Percentiles rank a stretch among this genome's conserved stretches.
These are phyloP conservation scores for Gortyna flavago DNA, from an alignment of 2,888 invertebrate genomes.

Conservation along the genomic window DNA sequence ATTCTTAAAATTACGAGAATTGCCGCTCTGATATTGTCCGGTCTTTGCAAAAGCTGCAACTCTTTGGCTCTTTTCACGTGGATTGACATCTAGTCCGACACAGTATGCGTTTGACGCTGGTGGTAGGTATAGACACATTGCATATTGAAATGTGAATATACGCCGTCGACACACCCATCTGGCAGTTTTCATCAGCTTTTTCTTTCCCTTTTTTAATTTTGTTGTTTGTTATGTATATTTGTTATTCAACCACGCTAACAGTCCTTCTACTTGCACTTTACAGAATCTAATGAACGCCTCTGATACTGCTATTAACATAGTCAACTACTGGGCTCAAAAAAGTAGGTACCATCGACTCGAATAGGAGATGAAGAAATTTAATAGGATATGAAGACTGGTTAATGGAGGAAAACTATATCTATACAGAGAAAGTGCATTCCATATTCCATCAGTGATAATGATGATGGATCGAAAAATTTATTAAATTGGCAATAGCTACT, in stretches of 20 bases:
- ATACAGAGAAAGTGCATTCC: not conserved
- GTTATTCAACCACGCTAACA: not conserved
- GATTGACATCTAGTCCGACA: not conserved
- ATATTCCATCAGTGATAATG: not conserved
- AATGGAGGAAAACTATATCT: not conserved
- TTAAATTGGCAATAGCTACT: not conserved
- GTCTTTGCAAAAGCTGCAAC: not conserved
- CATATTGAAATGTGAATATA: not conserved
- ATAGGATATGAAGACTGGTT: not conserved
- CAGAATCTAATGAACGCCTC: not conserved
- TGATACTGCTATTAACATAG: not conserved
- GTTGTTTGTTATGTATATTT: not conserved
- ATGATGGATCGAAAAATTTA: not conserved
- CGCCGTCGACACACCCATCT: not conserved
- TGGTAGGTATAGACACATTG: not conserved
- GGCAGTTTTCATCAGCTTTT: no score
- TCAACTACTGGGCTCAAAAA: not conserved
- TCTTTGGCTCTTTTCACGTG: conserved; percentile 6
- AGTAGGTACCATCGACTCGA: not conserved
- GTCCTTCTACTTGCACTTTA: not conserved
- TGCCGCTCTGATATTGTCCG: no score
- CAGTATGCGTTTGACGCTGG: conserved; percentile 1
- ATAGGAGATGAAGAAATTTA: not conserved
- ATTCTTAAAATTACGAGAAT: no score
- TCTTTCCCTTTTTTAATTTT: not conserved